Evolutionary conservation across 2,113 vertebrate species (phyloP), one percentile per base, ranked within the genome.

Genomic region (Leucoraja erinaceus): DNA sequence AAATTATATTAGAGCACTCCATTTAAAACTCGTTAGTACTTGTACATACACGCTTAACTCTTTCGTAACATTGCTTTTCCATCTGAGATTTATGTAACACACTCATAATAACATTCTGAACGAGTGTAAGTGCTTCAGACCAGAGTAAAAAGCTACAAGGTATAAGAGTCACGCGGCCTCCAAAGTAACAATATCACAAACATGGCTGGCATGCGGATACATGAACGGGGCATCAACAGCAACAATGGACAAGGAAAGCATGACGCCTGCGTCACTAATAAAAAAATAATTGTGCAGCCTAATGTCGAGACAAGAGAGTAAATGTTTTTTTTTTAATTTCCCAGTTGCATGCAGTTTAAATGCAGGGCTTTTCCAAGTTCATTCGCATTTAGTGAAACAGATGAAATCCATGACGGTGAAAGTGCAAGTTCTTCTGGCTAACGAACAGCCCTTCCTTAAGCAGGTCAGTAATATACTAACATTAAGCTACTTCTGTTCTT

Each of bases 241-340:
- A 93, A 93, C 93, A 28, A 93, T 94, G 96, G 94, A 94, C 94
- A 76, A 93, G 94, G 93, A 94, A 95, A 95, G 18, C 93, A 95
- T 94, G 95, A 97, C 95, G 95, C 96, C 96, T 93, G 96, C 96
- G 94, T 96, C 96, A 95, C 61, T 94, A 93, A 94, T 93, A 72
- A 94, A 81, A 90, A 93, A 93, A 94, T 90, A 68, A 91, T 70
- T 91, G 88, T 91, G 88, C 88, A 47, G 88, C 88, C 61, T 47
- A 91, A 38, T 70, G 20, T 91, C 33, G 72, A 91, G 88, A 66
- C 88, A 91, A 78, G 66, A 72, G 88, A 91, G 88, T 70, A 72
- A 72, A 11, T 72, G 16, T 70, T 11, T 88, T 63, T 63, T 91
- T 72, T 72, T 22, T 47, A 47, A 47, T 47, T 63, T 33, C 88